Conservation (phyloP, 2,888 invertebrate species). For the Colletes collaris region DNA sequence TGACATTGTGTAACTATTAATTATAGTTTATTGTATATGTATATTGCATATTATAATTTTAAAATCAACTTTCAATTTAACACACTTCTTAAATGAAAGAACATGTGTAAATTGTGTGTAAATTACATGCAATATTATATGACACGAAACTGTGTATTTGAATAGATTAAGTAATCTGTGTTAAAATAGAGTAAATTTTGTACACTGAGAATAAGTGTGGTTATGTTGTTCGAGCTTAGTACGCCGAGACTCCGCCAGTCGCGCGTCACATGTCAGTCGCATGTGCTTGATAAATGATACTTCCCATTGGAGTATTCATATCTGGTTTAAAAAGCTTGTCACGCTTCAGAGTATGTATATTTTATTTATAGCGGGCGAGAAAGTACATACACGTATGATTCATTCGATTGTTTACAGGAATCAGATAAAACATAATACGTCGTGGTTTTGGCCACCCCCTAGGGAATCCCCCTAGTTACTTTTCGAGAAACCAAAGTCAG, state of each 20-base stretch:
- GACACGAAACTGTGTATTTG: background rate
- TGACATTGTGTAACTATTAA: conserved; percentile 45
- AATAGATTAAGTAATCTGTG: background rate
- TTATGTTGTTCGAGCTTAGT: conserved; percentile 43
- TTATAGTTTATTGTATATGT: background rate
- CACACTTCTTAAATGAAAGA: background rate
- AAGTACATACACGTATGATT: conserved; percentile 62
- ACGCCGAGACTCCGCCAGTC: conserved; percentile 29
- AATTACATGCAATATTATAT: background rate
- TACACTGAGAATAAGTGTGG: conserved; percentile 12
- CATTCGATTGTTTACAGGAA: conserved; percentile 70
- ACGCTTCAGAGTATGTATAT: conserved; percentile 20
- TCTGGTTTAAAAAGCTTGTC: conserved; percentile 45
- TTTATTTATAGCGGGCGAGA: conserved; percentile 48
- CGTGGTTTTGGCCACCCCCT: conserved; percentile 19
- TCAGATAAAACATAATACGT: conserved; percentile 58
- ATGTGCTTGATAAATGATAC: background rate
- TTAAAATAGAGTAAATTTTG: conserved; percentile 5
- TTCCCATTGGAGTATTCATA: conserved; percentile 36
- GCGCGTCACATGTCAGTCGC: conserved; percentile 19
- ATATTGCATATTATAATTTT: conserved; percentile 6
- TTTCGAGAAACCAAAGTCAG: no score
- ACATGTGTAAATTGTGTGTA: background rate
- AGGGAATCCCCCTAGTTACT: no score
- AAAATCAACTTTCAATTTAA: conserved; percentile 21